phyloP scores from a whole-genome alignment of 2,113 vertebrate species.

The Silurus meridionalis region DNA sequence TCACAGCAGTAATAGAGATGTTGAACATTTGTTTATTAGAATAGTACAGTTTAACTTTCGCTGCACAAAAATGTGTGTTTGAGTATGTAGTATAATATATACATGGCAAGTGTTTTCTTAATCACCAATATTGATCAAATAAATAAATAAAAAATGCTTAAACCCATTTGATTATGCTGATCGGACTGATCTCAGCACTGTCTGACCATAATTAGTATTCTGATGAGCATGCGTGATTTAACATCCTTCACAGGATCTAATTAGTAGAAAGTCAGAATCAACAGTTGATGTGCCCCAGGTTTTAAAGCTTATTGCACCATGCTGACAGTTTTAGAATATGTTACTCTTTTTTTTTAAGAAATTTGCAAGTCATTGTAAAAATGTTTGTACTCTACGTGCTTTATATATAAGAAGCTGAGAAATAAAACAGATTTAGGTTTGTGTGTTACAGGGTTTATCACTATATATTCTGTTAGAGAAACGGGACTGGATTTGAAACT shows the following conservation, averaged over 20 bases:
- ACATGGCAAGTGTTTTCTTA: not conserved
- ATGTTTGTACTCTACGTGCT: not conserved
- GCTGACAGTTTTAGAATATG: not conserved
- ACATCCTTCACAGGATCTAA: constrained; percentile 1
- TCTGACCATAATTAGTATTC: not conserved
- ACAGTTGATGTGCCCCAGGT: not conserved
- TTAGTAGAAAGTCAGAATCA: not conserved
- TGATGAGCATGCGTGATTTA: constrained; percentile 15
- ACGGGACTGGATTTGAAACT: not conserved
- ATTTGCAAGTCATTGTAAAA: not conserved
- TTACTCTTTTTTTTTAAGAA: not conserved
- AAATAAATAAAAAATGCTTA: not conserved
- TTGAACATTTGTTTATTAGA: not conserved
- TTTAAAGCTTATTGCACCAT: not conserved
- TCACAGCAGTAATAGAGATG: not conserved
- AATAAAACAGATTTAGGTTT: not conserved
- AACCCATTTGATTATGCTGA: not conserved
- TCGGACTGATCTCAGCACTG: not conserved
- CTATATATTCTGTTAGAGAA: not conserved
- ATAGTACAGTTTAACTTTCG: not conserved
- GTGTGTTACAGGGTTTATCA: not conserved
- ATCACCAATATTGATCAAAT: not conserved
- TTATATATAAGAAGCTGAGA: not conserved
- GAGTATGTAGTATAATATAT: not conserved
- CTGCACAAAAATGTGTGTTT: not conserved